A percentile compares a stretch with the other conserved stretches of the same genome.
These are phyloP conservation scores for Apodemia hepburni DNA, from an alignment of 2,888 invertebrate genomes.

Conservation along the genomic window DNA sequence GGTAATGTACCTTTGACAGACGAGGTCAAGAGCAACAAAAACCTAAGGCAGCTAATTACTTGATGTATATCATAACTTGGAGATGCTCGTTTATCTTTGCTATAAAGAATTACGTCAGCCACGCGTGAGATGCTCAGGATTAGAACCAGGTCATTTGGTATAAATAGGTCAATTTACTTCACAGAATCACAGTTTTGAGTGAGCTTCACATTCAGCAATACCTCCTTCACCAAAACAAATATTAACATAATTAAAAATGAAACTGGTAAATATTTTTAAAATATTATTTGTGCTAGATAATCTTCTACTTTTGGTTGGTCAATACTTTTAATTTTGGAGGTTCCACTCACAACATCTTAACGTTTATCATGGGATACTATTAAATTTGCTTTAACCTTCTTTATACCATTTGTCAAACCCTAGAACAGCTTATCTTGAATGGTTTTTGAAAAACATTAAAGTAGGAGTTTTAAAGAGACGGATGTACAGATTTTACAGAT, in stretches of 20 bases:
- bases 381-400: neutral
- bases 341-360: neutral
- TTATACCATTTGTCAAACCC: neutral
- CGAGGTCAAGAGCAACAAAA: constrained; percentile 50
- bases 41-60: constrained; percentile 54
- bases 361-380: neutral
- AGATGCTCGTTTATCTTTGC: constrained; percentile 44
- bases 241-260: constrained; percentile 47
- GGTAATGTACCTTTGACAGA: constrained; percentile 44
- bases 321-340: neutral
- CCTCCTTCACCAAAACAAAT: constrained; percentile 19
- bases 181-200: constrained; percentile 40
- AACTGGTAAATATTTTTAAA: constrained; percentile 56
- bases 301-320: constrained; percentile 23
- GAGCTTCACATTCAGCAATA: constrained; percentile 46
- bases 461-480: too few relatives aligned
- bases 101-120: constrained; percentile 54
- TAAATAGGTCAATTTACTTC: constrained; percentile 59
- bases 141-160: constrained; percentile 51
- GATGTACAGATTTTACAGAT: too few relatives aligned
- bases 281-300: neutral
- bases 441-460: neutral
- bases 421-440: neutral
- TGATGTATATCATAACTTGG: constrained; percentile 49
- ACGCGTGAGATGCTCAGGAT: constrained; percentile 55